Base-by-base conservation (phyloP, 2,888 invertebrate genomes). In the Poecilus cupreus region DNA sequence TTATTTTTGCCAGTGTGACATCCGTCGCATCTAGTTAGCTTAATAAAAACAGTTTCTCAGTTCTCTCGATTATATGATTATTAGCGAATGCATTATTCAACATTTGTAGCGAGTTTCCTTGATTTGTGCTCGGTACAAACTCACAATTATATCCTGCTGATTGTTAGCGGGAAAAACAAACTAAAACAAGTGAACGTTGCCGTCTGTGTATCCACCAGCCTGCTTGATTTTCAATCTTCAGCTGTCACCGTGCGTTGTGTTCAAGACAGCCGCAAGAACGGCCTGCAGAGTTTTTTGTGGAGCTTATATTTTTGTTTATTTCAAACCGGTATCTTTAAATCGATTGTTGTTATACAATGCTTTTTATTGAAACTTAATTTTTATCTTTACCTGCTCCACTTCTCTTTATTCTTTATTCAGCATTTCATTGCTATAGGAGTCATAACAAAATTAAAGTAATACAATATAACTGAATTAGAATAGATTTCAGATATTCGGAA, bases 171-270 rank as follows among this genome's bases (percentile, higher is more conserved):
- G 18, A 64, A 78, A 78, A 78, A 64, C 43, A 64, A 43, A 51
- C 76, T 26, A 43, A 64, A 78, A 64, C 78, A 78, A 78, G 60
- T 22, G 46, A 72, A 72, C 46, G 72, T 72, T 72, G 70, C 39
- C 60, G 75, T 51, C 75, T 22, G 22, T 75, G 54, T 51, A 76
- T 39, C 51, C 57, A 54, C 54, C 54, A 37, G 26, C 22, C 54
- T 37, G 76, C 54, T 78, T 78, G 78, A 78, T 78, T 78, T 64
- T 78, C 78, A 78, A 78, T 78, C 78, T 78, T 78, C 78, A 78
- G 46, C 78, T 78, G 78, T 78, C 78, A 78, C 43, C 60, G 24
- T 64, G 26, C 22, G 43, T 43, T 72, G 22, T 22, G 43, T 60
- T 26, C 20, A 24, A 46, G 39, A 54, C 70, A 72, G 46, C 72